phyloP scores from a whole-genome alignment of 2,888 invertebrate genomes.

The Trissoscelio sp. region DNA sequence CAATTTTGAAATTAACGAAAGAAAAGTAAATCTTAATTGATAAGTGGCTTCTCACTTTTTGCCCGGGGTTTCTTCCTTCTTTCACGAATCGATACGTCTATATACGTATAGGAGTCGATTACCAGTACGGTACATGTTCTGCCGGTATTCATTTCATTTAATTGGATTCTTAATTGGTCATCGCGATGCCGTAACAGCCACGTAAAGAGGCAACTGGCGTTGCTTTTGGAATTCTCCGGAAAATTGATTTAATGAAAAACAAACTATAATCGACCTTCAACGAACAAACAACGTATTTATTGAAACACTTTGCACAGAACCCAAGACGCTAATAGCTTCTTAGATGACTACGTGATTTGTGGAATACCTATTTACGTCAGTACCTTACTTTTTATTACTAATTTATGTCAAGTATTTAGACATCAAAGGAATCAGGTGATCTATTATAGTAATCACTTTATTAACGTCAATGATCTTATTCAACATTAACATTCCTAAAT shows the following conservation, averaged over 20 bases:
- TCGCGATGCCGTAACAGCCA: slow-evolving; percentile 52
- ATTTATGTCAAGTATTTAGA: slow-evolving; percentile 28
- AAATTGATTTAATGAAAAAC: slow-evolving; percentile 58
- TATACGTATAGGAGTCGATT: slow-evolving; percentile 54
- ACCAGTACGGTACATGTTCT: slow-evolving; percentile 48
- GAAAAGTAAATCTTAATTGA: slow-evolving; percentile 65
- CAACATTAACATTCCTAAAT: background rate
- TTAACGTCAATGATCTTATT: slow-evolving; percentile 1
- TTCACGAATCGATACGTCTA: slow-evolving; percentile 59
- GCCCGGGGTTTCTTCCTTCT: slow-evolving; percentile 56
- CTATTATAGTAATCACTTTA: slow-evolving; percentile 30
- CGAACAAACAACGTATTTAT: slow-evolving; percentile 38
- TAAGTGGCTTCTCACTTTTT: slow-evolving; percentile 58
- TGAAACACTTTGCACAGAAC: slow-evolving; percentile 35
- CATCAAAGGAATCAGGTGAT: slow-evolving; percentile 16
- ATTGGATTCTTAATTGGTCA: slow-evolving; percentile 69
- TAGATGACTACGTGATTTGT: slow-evolving; percentile 25
- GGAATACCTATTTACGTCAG: slow-evolving; percentile 29
- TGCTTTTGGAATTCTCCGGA: slow-evolving; percentile 47
- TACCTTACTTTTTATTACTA: slow-evolving; percentile 14
- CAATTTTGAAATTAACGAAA: slow-evolving; percentile 53
- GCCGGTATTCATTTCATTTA: slow-evolving; percentile 66
- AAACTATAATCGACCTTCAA: slow-evolving; percentile 54
- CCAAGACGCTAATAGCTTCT: slow-evolving; percentile 27
- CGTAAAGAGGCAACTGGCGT: slow-evolving; percentile 42